Evolutionary conservation across 1,140 invertebrate genomes (phyloP).

Genomic region (Papilio aristodemus): DNA sequence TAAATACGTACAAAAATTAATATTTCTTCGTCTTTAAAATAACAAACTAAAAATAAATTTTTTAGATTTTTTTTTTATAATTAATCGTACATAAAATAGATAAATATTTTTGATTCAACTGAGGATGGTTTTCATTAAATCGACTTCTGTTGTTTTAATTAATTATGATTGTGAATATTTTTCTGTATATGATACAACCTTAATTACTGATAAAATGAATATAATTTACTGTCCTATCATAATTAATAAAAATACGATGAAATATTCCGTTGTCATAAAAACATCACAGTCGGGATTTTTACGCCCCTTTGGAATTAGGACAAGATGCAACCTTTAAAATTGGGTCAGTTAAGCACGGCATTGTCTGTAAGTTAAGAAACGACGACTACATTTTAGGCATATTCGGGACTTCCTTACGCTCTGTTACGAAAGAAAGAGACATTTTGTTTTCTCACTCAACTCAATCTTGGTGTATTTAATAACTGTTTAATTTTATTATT

Average conservation of each 20-base stretch:
- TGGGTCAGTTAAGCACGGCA: conserved; percentile 66
- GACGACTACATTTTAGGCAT: conserved; percentile 33
- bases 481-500: too few species aligned
- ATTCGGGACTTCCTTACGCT: conserved; percentile 3
- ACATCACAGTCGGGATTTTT: conserved; percentile 37
- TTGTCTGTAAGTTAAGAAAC: conserved; percentile 55
- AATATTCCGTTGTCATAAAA: not conserved
- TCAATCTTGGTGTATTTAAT: not conserved
- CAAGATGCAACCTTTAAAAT: conserved; percentile 71
- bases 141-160: too few species aligned
- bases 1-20: not conserved
- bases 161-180: too few species aligned
- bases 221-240: too few species aligned
- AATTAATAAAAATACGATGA: not conserved
- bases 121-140: too few species aligned
- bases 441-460: not conserved
- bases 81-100: not conserved
- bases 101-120: too few species aligned
- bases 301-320: conserved; percentile 57
- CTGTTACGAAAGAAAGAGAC: too few species aligned
- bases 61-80: not conserved
- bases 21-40: not conserved
- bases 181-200: too few species aligned
- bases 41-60: not conserved
- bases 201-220: too few species aligned